phyloP scores from a whole-genome alignment of 2,888 invertebrate species.

The Volucella inanis region DNA sequence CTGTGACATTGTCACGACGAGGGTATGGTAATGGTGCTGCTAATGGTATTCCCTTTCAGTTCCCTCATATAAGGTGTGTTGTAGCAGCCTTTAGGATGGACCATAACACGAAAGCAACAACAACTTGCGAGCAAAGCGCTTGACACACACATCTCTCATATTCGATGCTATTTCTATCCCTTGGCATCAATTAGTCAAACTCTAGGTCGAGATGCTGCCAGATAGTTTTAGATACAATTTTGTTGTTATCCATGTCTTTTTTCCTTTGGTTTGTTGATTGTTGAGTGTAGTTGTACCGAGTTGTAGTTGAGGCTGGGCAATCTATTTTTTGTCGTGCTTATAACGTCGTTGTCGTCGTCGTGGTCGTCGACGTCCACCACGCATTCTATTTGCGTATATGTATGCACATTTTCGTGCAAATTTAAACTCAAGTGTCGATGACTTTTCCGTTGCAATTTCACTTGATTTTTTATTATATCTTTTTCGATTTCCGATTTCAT shows the following conservation, averaged over 20 bases:
- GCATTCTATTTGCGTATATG: conserved; percentile 66
- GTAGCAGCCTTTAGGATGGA: conserved; percentile 47
- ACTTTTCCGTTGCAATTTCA: conserved; percentile 55
- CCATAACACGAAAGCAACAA: conserved; percentile 17
- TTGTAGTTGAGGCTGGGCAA: conserved; percentile 22
- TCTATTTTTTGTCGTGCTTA: conserved; percentile 48
- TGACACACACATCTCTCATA: conserved; percentile 61
- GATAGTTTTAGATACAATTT: conserved; percentile 64
- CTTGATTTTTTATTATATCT: not conserved
- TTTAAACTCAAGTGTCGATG: conserved; percentile 64
- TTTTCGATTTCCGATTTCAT: not conserved
- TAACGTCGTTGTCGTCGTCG: not conserved
- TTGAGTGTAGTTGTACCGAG: no score
- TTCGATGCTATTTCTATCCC: conserved; percentile 68
- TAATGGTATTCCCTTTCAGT: conserved; percentile 34
- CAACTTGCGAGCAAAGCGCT: conserved; percentile 17
- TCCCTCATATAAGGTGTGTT: conserved; percentile 12
- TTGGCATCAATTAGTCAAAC: conserved; percentile 73
- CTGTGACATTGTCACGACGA: conserved; percentile 58
- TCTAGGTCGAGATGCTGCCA: conserved; percentile 72
- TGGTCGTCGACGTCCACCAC: conserved; percentile 49
- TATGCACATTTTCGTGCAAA: conserved; percentile 52
- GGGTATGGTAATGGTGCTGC: conserved; percentile 12
- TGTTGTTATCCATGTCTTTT: conserved; percentile 40
- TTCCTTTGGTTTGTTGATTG: conserved; percentile 9